phyloP scores from a whole-genome alignment of 2,888 invertebrate species.

The Drosophila sordidula region DNA sequence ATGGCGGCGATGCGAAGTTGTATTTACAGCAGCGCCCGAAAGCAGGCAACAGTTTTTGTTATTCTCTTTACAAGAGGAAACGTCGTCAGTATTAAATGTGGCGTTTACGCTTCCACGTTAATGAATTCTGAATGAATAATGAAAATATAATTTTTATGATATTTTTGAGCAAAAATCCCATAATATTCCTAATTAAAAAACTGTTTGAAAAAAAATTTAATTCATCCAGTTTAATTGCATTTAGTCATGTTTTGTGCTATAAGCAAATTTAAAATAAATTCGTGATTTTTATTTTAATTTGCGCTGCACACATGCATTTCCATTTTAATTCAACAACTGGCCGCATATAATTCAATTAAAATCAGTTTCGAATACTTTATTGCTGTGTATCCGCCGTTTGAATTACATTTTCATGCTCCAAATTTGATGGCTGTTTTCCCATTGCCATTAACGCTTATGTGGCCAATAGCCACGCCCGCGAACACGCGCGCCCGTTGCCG shows the following conservation, averaged over 20 bases:
- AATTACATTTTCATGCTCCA: constrained; percentile 13
- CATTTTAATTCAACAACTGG: not conserved
- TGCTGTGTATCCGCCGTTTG: constrained; percentile 6
- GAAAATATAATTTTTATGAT: no score
- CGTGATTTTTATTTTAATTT: not conserved
- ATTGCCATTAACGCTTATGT: constrained; percentile 33
- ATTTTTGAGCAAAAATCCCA: no score
- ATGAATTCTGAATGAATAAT: no score
- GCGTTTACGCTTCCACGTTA: no score
- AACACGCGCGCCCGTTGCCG: constrained; percentile 18
- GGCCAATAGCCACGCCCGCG: constrained; percentile 27
- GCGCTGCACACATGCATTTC: not conserved
- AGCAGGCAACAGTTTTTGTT: constrained; percentile 35
- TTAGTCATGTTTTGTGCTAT: not conserved
- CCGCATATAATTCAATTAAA: constrained; percentile 18
- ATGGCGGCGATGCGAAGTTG: constrained; percentile 37
- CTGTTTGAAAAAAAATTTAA: no score
- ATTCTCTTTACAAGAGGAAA: not conserved
- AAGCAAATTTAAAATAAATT: not conserved
- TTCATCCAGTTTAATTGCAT: not conserved
- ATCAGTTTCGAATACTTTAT: not conserved
- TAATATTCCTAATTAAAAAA: no score
- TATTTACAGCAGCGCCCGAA: constrained; percentile 20
- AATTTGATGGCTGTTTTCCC: constrained; percentile 18
- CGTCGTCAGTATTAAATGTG: no score